Conservation (phyloP, 2,113 vertebrate species). For the Serilophus lunatus region DNA sequence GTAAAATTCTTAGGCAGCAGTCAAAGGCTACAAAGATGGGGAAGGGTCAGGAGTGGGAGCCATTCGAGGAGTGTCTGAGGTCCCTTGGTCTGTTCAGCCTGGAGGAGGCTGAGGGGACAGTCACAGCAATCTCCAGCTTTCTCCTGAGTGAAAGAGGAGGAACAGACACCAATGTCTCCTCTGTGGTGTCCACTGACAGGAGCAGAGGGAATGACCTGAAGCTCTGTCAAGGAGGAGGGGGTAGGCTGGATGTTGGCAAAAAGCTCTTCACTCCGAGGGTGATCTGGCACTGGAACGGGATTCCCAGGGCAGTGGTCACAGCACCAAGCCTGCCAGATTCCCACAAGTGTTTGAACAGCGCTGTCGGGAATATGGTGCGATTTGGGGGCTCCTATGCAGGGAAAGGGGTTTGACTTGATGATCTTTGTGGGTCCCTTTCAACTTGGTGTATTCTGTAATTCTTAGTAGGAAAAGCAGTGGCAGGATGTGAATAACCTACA, state of each 20-base stretch:
- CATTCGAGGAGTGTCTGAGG: background rate
- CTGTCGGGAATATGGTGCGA: background rate
- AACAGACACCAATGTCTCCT: background rate
- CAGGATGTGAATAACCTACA: background rate
- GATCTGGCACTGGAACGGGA: background rate
- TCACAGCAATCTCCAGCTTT: background rate
- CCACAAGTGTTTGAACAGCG: background rate
- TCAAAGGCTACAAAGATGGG: background rate
- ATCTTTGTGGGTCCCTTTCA: background rate
- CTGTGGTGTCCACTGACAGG: background rate
- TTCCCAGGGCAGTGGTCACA: background rate
- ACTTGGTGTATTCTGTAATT: background rate
- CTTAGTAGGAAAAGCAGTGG: background rate
- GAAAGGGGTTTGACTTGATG: background rate
- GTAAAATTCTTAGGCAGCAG: background rate
- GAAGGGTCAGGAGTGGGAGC: background rate
- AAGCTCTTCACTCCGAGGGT: background rate
- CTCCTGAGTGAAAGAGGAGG: background rate
- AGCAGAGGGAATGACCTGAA: background rate
- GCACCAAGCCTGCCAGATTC: background rate
- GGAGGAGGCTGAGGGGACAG: background rate
- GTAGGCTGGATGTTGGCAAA: too few species aligned
- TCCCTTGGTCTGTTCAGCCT: background rate
- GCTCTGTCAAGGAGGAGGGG: background rate
- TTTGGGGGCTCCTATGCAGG: background rate